Conservation (phyloP, 2,797 vertebrate genomes). For the Triplophysa bombifrons region DNA sequence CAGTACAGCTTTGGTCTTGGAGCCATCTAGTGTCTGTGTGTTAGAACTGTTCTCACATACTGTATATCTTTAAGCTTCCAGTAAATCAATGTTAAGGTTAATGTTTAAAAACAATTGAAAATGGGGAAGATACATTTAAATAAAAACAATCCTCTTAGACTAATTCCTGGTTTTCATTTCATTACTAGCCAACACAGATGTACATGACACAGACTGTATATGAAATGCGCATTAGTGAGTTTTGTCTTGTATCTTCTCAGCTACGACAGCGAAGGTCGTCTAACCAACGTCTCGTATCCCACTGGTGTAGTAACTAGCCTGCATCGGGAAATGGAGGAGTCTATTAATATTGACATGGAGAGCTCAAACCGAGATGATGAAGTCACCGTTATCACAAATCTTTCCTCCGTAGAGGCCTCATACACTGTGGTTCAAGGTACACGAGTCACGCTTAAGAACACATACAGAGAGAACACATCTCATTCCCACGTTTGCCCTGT, state of each 20-base stretch:
- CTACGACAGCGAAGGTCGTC: conserved; percentile 87
- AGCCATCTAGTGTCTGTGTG: conserved; percentile 51
- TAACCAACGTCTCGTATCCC: conserved; percentile 88
- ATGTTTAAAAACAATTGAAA: neutral
- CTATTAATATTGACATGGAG: conserved; percentile 89
- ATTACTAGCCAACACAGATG: neutral
- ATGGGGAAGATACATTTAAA: neutral
- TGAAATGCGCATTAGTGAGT: neutral
- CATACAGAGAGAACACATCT: conserved; percentile 5
- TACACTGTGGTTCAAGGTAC: conserved; percentile 90
- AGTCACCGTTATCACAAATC: conserved; percentile 87
- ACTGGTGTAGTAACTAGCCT: conserved; percentile 88
- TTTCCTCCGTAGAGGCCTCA: conserved; percentile 87
- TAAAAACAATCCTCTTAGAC: neutral
- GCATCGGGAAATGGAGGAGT: conserved; percentile 87
- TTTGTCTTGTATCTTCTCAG: conserved; percentile 63
- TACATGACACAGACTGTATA: neutral
- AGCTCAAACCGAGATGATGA: conserved; percentile 89
- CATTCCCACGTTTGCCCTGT: conserved; percentile 19
- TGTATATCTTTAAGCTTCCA: neutral
- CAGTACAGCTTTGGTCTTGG: conserved; percentile 1
- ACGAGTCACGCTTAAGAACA: neutral
- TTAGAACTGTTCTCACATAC: conserved; percentile 9
- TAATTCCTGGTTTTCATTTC: neutral
- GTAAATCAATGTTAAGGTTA: neutral